Evolutionary conservation across 2,888 invertebrate species (phyloP).

Genomic region (Heliconius ethilla): DNA sequence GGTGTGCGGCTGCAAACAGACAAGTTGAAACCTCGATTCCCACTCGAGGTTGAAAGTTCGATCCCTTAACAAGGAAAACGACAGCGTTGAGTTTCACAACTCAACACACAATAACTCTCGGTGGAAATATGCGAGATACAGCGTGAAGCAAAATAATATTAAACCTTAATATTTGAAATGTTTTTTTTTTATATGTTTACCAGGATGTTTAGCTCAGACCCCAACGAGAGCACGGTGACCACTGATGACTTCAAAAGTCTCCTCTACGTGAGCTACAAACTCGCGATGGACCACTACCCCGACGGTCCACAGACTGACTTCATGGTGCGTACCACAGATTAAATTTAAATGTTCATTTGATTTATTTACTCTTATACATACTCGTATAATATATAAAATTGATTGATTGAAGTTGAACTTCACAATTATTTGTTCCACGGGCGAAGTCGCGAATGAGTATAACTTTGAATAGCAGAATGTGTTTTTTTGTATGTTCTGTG

Average conservation of each 20-base stretch:
- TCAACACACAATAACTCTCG: not conserved
- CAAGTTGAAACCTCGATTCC: not conserved
- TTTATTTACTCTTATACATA: no score
- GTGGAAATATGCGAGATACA: not conserved
- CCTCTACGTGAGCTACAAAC: conserved; percentile 87
- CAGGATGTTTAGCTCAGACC: conserved; percentile 82
- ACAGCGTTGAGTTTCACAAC: no score
- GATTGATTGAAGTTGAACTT: no score
- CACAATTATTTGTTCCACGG: no score
- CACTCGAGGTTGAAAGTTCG: no score
- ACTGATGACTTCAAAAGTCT: conserved; percentile 85
- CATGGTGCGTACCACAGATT: conserved; percentile 52
- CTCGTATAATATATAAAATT: no score
- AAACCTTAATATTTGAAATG: not conserved
- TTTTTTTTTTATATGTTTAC: conserved; percentile 24
- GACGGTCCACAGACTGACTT: conserved; percentile 85
- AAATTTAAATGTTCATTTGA: no score
- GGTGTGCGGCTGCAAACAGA: not conserved
- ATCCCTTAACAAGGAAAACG: no score
- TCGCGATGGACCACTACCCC: conserved; percentile 90
- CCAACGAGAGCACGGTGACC: conserved; percentile 81
- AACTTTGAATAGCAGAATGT: no score
- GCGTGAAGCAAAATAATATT: not conserved
- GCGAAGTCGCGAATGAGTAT: no score
- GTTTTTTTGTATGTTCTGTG: no score